Conservation (phyloP, 2,113 vertebrate species). For the Miniopterus natalensis region DNA sequence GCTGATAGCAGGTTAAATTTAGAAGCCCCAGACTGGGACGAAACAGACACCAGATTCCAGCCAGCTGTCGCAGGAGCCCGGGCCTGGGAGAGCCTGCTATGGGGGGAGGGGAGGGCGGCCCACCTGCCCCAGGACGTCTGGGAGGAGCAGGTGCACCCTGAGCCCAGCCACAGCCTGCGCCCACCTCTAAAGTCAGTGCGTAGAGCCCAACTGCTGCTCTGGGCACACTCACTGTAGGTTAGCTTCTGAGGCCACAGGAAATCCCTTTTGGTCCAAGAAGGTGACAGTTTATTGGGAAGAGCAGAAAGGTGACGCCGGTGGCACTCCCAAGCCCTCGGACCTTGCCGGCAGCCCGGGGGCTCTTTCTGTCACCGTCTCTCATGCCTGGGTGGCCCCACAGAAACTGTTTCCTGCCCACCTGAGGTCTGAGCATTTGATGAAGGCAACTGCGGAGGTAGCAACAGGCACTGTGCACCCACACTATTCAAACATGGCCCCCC, state of each 20-base stretch:
- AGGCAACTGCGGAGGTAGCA: not conserved
- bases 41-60: conserved; percentile 65
- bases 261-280: not conserved
- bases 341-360: accelerated
- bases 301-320: not conserved
- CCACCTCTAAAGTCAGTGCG: not conserved
- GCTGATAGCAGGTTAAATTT: conserved; percentile 86
- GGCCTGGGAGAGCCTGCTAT: not conserved
- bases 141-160: not conserved
- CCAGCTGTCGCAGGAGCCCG: conserved; percentile 52
- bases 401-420: not conserved
- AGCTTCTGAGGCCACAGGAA: not conserved
- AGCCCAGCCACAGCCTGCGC: not conserved
- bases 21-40: conserved; percentile 74
- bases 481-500: accelerated
- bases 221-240: not conserved
- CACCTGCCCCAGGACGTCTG: not conserved
- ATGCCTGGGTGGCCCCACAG: not conserved
- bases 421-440: not conserved
- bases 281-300: too few relatives aligned
- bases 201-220: not conserved
- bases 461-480: accelerated
- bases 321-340: too few relatives aligned
- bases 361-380: not conserved
- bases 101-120: not conserved